phyloP scores from a whole-genome alignment of 2,113 vertebrate genomes.

The Elgaria multicarinata region DNA sequence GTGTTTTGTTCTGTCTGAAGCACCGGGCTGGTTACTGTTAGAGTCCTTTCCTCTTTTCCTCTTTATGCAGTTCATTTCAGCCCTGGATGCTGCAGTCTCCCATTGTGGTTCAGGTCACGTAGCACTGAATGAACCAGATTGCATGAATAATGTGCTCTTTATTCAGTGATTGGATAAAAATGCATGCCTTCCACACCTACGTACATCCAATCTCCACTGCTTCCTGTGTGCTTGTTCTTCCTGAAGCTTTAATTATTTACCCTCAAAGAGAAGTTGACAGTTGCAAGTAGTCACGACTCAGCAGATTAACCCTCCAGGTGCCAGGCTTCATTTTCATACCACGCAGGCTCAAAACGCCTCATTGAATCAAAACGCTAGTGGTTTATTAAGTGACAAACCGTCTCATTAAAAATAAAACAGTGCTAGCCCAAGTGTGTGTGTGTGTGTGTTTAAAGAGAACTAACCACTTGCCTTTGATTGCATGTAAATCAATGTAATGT shows the following conservation, averaged over 20 bases:
- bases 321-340: slow-evolving; percentile 60
- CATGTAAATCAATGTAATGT: slow-evolving; percentile 40
- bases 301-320: slow-evolving; percentile 74
- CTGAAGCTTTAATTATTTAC: slow-evolving; percentile 83
- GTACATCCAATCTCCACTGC: slow-evolving; percentile 67
- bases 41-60: slow-evolving; percentile 46
- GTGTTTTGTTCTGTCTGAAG: slow-evolving; percentile 60
- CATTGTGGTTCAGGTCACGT: slow-evolving; percentile 80
- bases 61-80: slow-evolving; percentile 59
- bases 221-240: slow-evolving; percentile 71
- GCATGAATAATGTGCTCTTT: slow-evolving; percentile 81
- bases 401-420: slow-evolving; percentile 20
- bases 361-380: slow-evolving; percentile 25
- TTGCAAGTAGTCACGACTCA: slow-evolving; percentile 79
- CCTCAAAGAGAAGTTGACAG: slow-evolving; percentile 79
- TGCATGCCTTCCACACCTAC: slow-evolving; percentile 76
- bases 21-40: slow-evolving; percentile 42
- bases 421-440: background rate
- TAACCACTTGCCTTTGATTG: background rate
- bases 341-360: slow-evolving; percentile 15
- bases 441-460: slow-evolving; percentile 20
- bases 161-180: slow-evolving; percentile 80
- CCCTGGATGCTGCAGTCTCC: slow-evolving; percentile 70
- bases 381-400: slow-evolving; percentile 27
- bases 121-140: slow-evolving; percentile 79